Evolutionary conservation across 2,888 invertebrate species (phyloP).

Genomic region (Hypomecis atomaria): DNA sequence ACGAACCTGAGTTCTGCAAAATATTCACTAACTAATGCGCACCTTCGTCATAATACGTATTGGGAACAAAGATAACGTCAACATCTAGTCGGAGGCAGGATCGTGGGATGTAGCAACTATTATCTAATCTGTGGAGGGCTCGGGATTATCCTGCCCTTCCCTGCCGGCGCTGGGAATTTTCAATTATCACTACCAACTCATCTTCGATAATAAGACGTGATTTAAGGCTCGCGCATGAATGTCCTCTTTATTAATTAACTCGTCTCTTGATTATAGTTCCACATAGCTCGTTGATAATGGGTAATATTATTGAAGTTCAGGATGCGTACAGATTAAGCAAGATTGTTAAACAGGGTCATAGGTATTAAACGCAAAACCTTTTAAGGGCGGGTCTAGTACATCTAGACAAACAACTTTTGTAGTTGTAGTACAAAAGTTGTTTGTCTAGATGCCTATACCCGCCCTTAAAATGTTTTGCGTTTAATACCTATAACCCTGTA

Average conservation of each 20-base stretch:
- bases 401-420: no score
- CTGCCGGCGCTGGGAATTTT: slow-evolving; percentile 56
- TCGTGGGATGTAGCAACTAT: slow-evolving; percentile 16
- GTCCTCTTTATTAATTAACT: slow-evolving; percentile 3
- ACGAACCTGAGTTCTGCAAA: slow-evolving; percentile 8
- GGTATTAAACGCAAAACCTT: no score
- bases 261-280: slow-evolving; percentile 1
- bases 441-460: no score
- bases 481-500: no score
- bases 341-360: no score
- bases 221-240: slow-evolving; percentile 42
- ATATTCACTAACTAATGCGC: slow-evolving; percentile 47
- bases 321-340: no score
- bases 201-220: slow-evolving; percentile 55
- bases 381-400: no score
- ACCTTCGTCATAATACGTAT: slow-evolving; percentile 55
- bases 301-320: background rate
- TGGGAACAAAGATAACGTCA: slow-evolving; percentile 58
- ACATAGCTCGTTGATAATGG: background rate
- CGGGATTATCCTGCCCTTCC: slow-evolving; percentile 44
- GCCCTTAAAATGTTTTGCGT: no score
- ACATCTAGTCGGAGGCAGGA: slow-evolving; percentile 51
- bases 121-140: no score
- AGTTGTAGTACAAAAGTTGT: no score
- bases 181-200: slow-evolving; percentile 63